These are phyloP conservation scores for Psittacula derbiana DNA, from an alignment of 2,797 vertebrate species.

Conservation along the genomic window DNA sequence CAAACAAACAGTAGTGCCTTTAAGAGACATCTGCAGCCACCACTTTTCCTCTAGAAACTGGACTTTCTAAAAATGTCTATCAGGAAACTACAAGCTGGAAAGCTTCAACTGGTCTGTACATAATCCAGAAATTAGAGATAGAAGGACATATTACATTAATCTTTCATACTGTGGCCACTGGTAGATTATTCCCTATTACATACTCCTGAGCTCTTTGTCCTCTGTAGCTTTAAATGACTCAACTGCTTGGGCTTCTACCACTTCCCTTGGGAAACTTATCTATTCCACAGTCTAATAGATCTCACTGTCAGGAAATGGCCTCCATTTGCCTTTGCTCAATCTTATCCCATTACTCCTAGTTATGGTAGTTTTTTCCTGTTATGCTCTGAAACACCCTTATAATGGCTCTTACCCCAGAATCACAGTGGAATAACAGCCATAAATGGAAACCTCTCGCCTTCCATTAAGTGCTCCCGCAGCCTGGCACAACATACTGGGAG, in stretches of 20 bases:
- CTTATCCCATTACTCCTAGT: conserved; percentile 52
- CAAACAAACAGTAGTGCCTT: not conserved
- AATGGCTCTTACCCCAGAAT: conserved; percentile 32
- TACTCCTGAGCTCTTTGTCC: not conserved
- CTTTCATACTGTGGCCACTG: not conserved
- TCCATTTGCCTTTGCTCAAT: conserved; percentile 52
- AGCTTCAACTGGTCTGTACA: not conserved
- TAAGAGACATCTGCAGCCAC: not conserved
- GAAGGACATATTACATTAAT: not conserved
- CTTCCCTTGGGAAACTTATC: conserved; percentile 12
- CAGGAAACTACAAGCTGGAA: not conserved
- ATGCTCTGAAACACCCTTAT: conserved; percentile 21
- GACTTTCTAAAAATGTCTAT: not conserved
- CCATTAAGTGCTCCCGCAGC: not conserved
- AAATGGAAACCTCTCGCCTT: not conserved
- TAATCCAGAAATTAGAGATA: not conserved
- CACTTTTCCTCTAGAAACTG: not conserved
- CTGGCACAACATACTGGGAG: not conserved
- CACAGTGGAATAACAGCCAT: conserved; percentile 24
- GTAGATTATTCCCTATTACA: not conserved
- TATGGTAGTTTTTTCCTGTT: conserved; percentile 12
- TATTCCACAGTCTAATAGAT: conserved; percentile 47
- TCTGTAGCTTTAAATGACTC: conserved; percentile 10
- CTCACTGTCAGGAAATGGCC: conserved; percentile 42
- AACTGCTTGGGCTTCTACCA: conserved; percentile 2